Evolutionary conservation across 2,113 vertebrate species (phyloP).

Genomic region (Equus quagga): DNA sequence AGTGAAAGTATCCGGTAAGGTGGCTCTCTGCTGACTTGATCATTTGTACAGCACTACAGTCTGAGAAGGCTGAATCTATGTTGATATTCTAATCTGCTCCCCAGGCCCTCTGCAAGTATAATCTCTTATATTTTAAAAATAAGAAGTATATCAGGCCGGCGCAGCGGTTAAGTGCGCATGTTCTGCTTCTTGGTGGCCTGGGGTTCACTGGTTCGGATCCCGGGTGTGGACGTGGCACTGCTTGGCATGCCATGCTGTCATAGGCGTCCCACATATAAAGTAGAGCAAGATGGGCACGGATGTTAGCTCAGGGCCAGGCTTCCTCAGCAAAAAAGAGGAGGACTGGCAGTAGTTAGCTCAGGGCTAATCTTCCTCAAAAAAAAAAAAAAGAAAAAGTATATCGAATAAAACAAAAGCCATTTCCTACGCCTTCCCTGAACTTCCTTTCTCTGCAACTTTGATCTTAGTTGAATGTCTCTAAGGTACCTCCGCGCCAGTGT

Average conservation of each 20-base stretch:
- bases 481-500: not conserved
- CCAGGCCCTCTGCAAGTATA: not conserved
- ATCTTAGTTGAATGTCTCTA: not conserved
- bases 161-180: no score
- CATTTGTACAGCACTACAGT: not conserved
- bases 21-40: not conserved
- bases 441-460: not conserved
- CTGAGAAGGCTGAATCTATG: not conserved
- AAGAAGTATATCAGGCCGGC: not conserved
- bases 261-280: no score
- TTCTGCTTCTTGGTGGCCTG: no score
- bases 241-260: no score
- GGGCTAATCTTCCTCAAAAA: no score
- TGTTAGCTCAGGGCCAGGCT: no score
- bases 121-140: constrained; percentile 11
- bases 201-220: no score
- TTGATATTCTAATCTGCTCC: not conserved
- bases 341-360: no score
- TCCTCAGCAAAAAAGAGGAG: no score
- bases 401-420: not conserved
- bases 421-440: not conserved
- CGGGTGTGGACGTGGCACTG: no score
- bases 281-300: no score
- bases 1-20: constrained; percentile 87
- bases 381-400: no score